phyloP scores from a whole-genome alignment of 2,888 invertebrate species.

The Limnephilus auricula region DNA sequence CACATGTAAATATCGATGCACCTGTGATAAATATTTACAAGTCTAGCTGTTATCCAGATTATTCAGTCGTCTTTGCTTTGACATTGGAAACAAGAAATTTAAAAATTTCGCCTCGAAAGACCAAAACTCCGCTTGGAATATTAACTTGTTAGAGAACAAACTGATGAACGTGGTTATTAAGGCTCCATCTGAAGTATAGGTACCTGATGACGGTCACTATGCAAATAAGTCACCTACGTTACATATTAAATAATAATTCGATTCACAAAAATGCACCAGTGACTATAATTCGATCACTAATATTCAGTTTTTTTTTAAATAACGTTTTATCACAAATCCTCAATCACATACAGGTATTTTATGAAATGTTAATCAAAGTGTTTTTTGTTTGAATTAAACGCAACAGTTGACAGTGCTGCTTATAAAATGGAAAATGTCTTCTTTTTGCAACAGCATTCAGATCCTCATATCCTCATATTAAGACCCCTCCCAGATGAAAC shows the following conservation, averaged over 20 bases:
- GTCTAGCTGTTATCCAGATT: slow-evolving; percentile 12
- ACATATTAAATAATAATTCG: neutral
- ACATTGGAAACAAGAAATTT: slow-evolving; percentile 41
- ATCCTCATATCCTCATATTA: neutral
- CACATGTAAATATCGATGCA: neutral
- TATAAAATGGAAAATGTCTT: neutral
- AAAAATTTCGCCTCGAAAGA: neutral
- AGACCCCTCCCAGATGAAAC: neutral
- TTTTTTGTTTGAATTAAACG: neutral
- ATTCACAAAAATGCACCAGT: neutral
- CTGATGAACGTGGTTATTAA: neutral
- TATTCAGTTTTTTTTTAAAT: neutral
- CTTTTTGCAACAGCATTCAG: neutral
- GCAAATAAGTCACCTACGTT: neutral
- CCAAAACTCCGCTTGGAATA: neutral
- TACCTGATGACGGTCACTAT: neutral
- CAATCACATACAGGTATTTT: neutral
- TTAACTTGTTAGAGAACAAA: neutral
- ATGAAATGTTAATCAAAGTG: neutral
- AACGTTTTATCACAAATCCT: neutral
- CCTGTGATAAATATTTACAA: slow-evolving; percentile 28
- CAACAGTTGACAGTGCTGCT: neutral
- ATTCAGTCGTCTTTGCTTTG: slow-evolving; percentile 6
- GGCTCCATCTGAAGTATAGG: neutral
- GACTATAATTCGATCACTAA: neutral